Evolutionary conservation across 2,888 invertebrate species (phyloP).

Genomic region (Nemotelus pantherinus): DNA sequence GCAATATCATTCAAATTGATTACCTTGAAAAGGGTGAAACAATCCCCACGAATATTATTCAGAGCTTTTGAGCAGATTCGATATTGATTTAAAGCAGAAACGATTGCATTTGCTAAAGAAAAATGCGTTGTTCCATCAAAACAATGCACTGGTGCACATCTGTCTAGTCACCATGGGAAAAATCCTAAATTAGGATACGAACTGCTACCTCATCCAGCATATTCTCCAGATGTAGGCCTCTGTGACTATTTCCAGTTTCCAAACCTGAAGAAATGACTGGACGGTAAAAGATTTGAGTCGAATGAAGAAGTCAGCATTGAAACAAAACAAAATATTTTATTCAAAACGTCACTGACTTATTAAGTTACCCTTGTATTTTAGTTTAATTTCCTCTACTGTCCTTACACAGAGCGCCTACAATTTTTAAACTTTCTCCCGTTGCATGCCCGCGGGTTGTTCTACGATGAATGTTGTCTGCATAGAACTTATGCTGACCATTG

Average conservation of each 20-base stretch:
- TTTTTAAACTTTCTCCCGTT: too few relatives aligned
- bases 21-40: background rate
- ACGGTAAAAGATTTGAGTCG: conserved; percentile 19
- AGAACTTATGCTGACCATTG: too few relatives aligned
- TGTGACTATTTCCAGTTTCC: conserved; percentile 7
- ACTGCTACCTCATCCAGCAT: conserved; percentile 52
- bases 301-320: conserved; percentile 15
- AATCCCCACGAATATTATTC: background rate
- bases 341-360: too few relatives aligned
- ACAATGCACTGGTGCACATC: conserved; percentile 48
- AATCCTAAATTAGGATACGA: conserved; percentile 49
- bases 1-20: too few relatives aligned
- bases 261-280: conserved; percentile 20
- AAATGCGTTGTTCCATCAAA: conserved; percentile 50
- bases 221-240: conserved; percentile 56
- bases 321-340: too few relatives aligned
- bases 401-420: too few relatives aligned
- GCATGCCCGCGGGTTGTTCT: too few relatives aligned
- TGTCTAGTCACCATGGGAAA: conserved; percentile 49
- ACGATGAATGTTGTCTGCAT: too few relatives aligned
- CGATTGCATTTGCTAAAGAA: too few relatives aligned
- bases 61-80: background rate
- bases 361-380: too few relatives aligned
- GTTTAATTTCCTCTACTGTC: too few relatives aligned
- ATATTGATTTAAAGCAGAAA: conserved; percentile 8